A percentile compares a stretch with the other conserved stretches of the same genome.
Conservation (phyloP, 2,113 vertebrate species). For the Xenus cinereus region DNA sequence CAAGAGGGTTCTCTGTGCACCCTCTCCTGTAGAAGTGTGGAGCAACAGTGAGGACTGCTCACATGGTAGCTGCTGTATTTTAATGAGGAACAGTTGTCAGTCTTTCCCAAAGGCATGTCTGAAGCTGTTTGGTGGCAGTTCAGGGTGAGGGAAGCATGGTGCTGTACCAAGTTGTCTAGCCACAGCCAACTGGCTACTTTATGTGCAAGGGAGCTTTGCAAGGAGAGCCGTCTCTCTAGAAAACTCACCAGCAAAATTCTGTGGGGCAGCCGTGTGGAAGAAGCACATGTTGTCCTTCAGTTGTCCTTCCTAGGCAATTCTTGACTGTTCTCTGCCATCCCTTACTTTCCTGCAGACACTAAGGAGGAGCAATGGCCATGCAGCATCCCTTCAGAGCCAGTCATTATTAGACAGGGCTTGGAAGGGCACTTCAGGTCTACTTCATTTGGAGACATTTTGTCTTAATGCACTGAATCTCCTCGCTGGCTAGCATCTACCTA, state of each 20-base stretch:
- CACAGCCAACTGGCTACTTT: not conserved
- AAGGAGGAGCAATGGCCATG: not conserved
- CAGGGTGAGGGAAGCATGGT: not conserved
- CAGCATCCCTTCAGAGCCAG: not conserved
- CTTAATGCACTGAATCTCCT: constrained; percentile 20
- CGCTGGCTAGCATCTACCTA: not conserved
- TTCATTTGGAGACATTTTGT: not conserved
- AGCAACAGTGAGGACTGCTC: not conserved
- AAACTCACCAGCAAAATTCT: constrained; percentile 12
- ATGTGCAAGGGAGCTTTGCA: not conserved
- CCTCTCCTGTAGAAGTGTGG: accelerated
- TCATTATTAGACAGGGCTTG: not conserved
- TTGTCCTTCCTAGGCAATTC: not conserved
- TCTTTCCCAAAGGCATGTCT: not conserved
- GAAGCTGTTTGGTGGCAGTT: not conserved
- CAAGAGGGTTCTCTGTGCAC: not conserved
- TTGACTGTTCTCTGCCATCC: not conserved
- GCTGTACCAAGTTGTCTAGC: not conserved
- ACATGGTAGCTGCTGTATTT: not conserved
- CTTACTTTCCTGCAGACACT: not conserved
- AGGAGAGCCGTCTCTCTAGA: not conserved
- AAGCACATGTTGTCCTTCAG: not conserved
- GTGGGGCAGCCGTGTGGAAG: not conserved
- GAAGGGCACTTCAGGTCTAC: not conserved
- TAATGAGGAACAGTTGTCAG: not conserved